Percentiles rank a stretch among this genome's conserved stretches.
Evolutionary conservation across 2,888 invertebrate genomes (phyloP).

Genomic region (Synanthedon andrenaeformis): DNA sequence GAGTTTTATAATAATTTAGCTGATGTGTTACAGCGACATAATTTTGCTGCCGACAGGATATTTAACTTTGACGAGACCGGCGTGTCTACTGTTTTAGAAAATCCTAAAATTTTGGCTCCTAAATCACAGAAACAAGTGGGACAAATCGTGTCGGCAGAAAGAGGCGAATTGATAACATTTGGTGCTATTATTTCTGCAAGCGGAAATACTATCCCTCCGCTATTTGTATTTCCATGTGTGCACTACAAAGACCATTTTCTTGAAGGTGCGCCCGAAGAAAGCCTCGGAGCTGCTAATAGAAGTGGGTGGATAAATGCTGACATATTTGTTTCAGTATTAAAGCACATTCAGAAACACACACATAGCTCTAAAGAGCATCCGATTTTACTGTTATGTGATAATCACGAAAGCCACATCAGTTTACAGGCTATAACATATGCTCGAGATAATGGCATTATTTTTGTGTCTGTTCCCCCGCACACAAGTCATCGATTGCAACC

Average conservation of each 20-base stretch:
- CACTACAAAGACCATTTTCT: conserved; percentile 14
- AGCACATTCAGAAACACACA: conserved; percentile 12
- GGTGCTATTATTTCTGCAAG: conserved; percentile 20
- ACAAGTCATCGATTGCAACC: too few species aligned
- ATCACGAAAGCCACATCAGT: conserved; percentile 7
- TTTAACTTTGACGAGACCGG: not conserved
- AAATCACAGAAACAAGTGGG: conserved; percentile 20
- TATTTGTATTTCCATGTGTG: conserved; percentile 19
- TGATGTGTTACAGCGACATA: not conserved
- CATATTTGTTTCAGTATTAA: conserved; percentile 10
- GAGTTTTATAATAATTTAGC: conserved; percentile 8
- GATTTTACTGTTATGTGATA: conserved; percentile 10
- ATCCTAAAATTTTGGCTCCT: conserved; percentile 12
- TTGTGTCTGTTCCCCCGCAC: too few species aligned
- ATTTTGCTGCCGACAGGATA: not conserved
- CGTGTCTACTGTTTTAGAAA: conserved; percentile 14
- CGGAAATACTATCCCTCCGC: conserved; percentile 16
- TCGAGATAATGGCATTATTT: too few species aligned
- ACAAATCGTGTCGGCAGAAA: conserved; percentile 27
- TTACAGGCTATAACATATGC: too few species aligned
- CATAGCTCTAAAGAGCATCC: conserved; percentile 2
- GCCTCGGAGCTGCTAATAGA: conserved; percentile 8
- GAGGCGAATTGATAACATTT: conserved; percentile 19
- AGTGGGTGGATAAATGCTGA: conserved; percentile 13
- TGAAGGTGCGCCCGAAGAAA: conserved; percentile 13